Percentiles rank a stretch among this genome's conserved stretches.
Evolutionary conservation across 2,113 vertebrate species (phyloP).

Genomic region (Daphoenositta chrysoptera): DNA sequence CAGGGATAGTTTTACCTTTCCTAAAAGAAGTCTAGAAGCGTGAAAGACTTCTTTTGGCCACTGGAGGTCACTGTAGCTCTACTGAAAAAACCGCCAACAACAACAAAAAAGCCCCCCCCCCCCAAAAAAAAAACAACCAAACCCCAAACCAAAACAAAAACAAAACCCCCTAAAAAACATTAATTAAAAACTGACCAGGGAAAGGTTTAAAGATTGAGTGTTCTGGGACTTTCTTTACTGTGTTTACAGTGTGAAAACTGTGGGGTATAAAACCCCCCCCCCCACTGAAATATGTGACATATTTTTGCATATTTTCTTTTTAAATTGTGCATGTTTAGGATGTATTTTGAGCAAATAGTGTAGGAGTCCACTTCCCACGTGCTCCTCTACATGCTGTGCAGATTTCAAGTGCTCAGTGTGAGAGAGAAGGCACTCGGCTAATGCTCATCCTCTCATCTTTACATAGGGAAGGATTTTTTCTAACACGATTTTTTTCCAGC

Average conservation of each 20-base stretch:
- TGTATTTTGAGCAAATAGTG: constrained; percentile 48
- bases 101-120: accelerated
- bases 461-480: background rate
- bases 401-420: background rate
- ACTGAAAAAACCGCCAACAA: background rate
- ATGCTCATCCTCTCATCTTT: background rate
- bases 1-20: background rate
- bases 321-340: background rate
- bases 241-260: constrained; percentile 42
- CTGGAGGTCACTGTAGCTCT: constrained; percentile 57
- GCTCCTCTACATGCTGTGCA: background rate
- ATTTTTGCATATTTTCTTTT: background rate
- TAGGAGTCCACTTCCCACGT: background rate
- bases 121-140: too few species aligned
- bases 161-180: background rate
- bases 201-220: background rate
- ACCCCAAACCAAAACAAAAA: background rate
- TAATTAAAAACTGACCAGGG: background rate
- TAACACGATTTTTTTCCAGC: background rate
- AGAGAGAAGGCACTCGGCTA: background rate
- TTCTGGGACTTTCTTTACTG: constrained; percentile 16
- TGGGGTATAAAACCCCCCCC: background rate
- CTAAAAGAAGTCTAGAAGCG: background rate
- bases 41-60: background rate
- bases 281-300: background rate